Percentiles rank a stretch among this genome's conserved stretches.
phyloP scores from a whole-genome alignment of 2,888 invertebrate species.

The Podabrus alpinus region DNA sequence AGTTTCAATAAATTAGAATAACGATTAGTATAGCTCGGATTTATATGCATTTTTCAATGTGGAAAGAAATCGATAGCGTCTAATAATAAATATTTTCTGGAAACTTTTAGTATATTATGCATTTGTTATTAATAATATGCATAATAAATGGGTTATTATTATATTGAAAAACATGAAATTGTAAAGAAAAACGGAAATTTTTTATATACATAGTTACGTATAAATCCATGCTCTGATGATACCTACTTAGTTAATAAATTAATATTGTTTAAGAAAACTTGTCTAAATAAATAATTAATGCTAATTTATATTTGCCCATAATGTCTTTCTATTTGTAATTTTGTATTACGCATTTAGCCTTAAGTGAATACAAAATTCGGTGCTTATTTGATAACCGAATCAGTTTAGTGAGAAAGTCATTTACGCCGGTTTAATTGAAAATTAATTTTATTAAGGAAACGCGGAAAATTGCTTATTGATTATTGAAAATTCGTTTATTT shows the following conservation, averaged over 20 bases:
- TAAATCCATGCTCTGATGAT: background rate
- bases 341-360: background rate
- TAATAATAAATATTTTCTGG: background rate
- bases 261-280: background rate
- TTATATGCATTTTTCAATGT: background rate
- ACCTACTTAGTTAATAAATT: too few species aligned
- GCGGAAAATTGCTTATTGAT: background rate
- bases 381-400: background rate
- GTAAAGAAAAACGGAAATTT: too few species aligned
- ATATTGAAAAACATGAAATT: too few species aligned
- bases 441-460: too few species aligned
- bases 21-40: background rate
- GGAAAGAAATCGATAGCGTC: background rate
- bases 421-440: background rate
- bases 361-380: background rate
- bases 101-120: too few species aligned
- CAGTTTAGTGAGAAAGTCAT: background rate
- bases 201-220: too few species aligned
- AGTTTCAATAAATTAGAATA: background rate
- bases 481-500: background rate
- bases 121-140: too few species aligned
- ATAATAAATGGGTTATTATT: too few species aligned
- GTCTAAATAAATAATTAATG: background rate
- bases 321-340: background rate
- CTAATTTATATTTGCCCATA: background rate